A percentile compares a stretch with the other conserved stretches of the same genome.
Conservation (phyloP, 2,888 invertebrate genomes). For the Ichneumoninae sp. region DNA sequence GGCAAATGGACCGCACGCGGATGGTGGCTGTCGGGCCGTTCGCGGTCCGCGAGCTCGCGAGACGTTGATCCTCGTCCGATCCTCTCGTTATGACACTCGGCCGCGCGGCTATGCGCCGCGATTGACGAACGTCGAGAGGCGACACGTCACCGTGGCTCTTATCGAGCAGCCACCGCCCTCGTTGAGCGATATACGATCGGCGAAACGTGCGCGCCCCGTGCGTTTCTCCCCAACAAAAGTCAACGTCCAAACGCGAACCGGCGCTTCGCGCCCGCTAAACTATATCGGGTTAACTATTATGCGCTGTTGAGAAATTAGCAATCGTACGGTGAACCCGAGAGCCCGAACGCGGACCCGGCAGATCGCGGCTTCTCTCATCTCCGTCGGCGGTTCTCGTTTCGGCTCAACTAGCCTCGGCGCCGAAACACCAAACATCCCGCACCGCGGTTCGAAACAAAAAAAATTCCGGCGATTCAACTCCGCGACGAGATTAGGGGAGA, state of each 20-base stretch:
- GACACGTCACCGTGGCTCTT: conserved; percentile 53
- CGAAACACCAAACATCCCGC: conserved; percentile 3
- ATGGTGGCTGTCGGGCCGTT: conserved; percentile 44
- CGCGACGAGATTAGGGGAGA: neutral
- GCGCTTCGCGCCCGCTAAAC: conserved; percentile 45
- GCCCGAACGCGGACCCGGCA: conserved; percentile 3
- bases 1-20: conserved; percentile 57
- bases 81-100: conserved; percentile 22
- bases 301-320: conserved; percentile 59
- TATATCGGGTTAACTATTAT: conserved; percentile 62
- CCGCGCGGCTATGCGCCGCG: conserved; percentile 2
- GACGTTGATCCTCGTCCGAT: conserved; percentile 39
- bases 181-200: conserved; percentile 68
- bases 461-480: neutral
- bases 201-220: conserved; percentile 34
- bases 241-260: conserved; percentile 16
- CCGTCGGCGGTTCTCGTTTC: conserved; percentile 10
- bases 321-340: conserved; percentile 22
- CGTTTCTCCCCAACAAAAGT: conserved; percentile 11
- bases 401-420: neutral
- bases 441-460: neutral
- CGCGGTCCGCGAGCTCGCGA: neutral
- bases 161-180: conserved; percentile 30
- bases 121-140: conserved; percentile 48
- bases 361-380: conserved; percentile 56